These are phyloP conservation scores for Chelonoidis abingdonii DNA, from an alignment of 2,113 vertebrate genomes.

Conservation along the genomic window DNA sequence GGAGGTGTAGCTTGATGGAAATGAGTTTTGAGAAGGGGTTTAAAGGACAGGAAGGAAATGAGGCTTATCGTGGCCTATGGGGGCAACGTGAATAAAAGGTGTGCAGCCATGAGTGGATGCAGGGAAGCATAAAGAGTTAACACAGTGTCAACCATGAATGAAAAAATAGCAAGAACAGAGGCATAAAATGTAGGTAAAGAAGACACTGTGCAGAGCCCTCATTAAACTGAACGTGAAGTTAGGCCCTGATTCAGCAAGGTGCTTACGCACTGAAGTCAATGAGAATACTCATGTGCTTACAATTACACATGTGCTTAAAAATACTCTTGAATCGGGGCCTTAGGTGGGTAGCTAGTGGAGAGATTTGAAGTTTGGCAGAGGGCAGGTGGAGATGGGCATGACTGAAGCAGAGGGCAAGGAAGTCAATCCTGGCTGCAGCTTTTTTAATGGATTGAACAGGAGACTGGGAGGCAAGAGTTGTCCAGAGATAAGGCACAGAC, in stretches of 20 bases:
- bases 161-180: not conserved
- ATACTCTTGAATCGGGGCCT: not conserved
- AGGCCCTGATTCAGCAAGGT: not conserved
- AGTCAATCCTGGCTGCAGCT: not conserved
- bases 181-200: not conserved
- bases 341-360: not conserved
- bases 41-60: not conserved
- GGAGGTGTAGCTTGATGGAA: too few relatives aligned
- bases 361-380: not conserved
- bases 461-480: not conserved
- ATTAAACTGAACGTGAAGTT: not conserved
- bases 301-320: not conserved
- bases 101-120: not conserved
- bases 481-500: not conserved
- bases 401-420: not conserved
- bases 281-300: too few relatives aligned
- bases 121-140: not conserved
- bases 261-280: not conserved
- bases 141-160: not conserved
- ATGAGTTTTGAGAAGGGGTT: too few relatives aligned
- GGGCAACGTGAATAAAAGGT: not conserved
- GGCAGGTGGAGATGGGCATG: not conserved
- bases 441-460: not conserved
- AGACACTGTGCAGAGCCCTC: not conserved
- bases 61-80: not conserved